phyloP scores from a whole-genome alignment of 92 coral and sea anemone genomes.

The Chrysogorgia sp. region DNA sequence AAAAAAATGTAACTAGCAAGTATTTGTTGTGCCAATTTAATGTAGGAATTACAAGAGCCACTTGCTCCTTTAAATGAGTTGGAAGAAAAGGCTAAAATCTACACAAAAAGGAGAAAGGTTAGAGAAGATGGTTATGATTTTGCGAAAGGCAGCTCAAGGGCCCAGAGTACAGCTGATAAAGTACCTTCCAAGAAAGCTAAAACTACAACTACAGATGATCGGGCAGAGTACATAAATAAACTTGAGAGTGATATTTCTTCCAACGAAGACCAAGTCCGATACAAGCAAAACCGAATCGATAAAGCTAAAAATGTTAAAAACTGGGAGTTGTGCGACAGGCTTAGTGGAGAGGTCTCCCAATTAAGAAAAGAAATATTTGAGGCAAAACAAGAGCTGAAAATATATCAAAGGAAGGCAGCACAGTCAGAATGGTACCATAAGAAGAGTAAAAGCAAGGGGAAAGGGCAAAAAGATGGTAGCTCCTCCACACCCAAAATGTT shows the following conservation, averaged over 20 bases:
- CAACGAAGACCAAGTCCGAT: background rate
- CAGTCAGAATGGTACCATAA: conserved; percentile 11
- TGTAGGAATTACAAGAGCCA: background rate
- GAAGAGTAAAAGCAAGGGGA: background rate
- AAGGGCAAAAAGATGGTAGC: background rate
- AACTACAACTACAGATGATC: conserved; percentile 10
- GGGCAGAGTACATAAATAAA: background rate
- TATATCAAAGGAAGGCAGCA: conserved; percentile 14
- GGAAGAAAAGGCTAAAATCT: conserved; percentile 41
- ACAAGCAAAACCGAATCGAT: conserved; percentile 10
- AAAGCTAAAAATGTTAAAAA: conserved; percentile 21
- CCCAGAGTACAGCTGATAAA: background rate
- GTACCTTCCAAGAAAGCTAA: background rate
- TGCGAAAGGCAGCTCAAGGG: conserved; percentile 5
- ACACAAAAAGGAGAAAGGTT: conserved; percentile 6
- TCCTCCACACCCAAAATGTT: background rate
- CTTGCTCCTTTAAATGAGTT: conserved; percentile 1
- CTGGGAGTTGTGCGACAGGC: conserved; percentile 27
- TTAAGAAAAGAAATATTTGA: conserved; percentile 9
- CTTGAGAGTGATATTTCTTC: conserved; percentile 5
- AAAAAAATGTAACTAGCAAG: background rate
- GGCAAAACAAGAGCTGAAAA: conserved; percentile 1
- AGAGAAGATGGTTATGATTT: conserved; percentile 15
- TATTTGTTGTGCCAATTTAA: background rate
- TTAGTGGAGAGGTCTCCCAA: conserved; percentile 7